Conservation (phyloP, 2,797 vertebrate species). For the Sebastes oblongus region DNA sequence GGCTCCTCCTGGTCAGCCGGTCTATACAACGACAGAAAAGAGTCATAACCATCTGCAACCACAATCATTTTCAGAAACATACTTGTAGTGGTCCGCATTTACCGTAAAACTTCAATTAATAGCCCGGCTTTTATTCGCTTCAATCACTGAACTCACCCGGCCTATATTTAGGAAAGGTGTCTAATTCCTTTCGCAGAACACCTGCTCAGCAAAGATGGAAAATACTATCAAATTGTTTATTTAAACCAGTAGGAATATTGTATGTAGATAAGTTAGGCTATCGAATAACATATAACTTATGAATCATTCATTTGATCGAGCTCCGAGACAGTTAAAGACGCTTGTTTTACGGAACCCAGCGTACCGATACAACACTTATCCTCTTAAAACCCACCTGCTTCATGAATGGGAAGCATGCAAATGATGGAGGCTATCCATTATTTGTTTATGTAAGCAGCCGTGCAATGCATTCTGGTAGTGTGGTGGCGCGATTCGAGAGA, state of each 20-base stretch:
- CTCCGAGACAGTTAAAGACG: too few relatives aligned
- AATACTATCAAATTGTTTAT: neutral
- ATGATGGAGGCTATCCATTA: too few relatives aligned
- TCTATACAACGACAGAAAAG: constrained; percentile 76
- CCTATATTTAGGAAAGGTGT: too few relatives aligned
- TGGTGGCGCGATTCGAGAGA: too few relatives aligned
- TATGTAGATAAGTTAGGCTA: neutral
- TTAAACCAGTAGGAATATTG: neutral
- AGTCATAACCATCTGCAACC: constrained; percentile 22
- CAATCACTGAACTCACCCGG: neutral
- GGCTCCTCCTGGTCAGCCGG: constrained; percentile 88
- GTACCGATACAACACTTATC: too few relatives aligned
- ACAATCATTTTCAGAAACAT: constrained; percentile 1
- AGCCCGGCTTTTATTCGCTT: neutral
- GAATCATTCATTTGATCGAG: neutral
- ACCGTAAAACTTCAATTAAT: neutral
- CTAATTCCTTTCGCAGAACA: neutral
- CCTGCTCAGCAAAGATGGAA: neutral
- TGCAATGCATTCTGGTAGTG: too few relatives aligned
- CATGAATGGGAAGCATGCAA: too few relatives aligned
- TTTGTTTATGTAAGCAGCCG: too few relatives aligned
- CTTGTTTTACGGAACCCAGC: too few relatives aligned
- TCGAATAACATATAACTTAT: neutral
- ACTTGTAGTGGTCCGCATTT: neutral
- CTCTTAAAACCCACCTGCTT: too few relatives aligned